Base-by-base conservation (phyloP, 2,888 invertebrate genomes). In the Thumatha senex region DNA sequence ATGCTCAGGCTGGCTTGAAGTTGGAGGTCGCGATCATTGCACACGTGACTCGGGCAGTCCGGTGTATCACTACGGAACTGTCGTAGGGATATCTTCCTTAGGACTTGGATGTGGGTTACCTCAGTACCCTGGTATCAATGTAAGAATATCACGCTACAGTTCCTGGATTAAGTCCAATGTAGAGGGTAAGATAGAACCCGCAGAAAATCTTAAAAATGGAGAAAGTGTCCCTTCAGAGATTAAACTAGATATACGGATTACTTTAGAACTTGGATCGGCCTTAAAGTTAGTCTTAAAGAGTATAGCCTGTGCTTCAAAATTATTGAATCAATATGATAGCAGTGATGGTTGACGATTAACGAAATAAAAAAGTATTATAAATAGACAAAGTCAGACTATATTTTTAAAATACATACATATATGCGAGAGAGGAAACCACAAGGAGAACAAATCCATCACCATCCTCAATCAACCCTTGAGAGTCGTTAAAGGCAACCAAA, bases 21-120 rank as follows among this genome's bases (percentile, higher is more conserved):
- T 34, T 10, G 35, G 43, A 9, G 43, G 43, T 11, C 43, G 43
- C 2, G 43, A 44, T 12, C 43, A 44, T 9, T 44, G 43, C 24
- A 24, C 39, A 4, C 11, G 24, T 7, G 39, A 24, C 14, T 39
- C 39, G 0, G 24, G 39, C n/a, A 39, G 39, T n/a, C 39, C 43
- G 12, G 5, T 44, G 0, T 44, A 15, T n/a, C 43, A 44, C 24
- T 0, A 44, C 1, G 24, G 35, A 9, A 35, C 7, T 10, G 24
- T 44, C 5, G 24, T 44, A 1, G 43, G 34, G 7, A 2, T 44
- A 24, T 35, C 43, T 10, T 44, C 43, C 12, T 1, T 44, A 18
- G 43, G 43, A 13, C 2, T 35, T 34, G 43, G 43, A 24, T 44
- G 43, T 35, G 43, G 43, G 0, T n/a, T 11, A 11, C 35, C 35